Percentiles rank a stretch among this genome's conserved stretches.
Conservation (phyloP, 2,113 vertebrate species). For the Andinoacara biseriatus region DNA sequence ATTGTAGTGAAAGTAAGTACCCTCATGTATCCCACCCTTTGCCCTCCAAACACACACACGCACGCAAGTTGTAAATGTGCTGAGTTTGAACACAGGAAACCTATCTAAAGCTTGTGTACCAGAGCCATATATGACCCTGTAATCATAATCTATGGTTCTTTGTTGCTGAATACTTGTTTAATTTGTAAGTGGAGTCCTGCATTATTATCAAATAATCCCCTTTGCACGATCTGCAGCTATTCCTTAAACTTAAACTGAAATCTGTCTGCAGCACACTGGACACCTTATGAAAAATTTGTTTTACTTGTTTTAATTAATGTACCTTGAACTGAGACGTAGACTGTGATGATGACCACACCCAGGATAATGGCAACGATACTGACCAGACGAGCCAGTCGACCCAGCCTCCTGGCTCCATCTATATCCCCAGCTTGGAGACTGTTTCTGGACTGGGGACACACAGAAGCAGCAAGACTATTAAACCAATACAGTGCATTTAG, state of each 20-base stretch:
- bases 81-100: conserved; percentile 42
- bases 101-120: conserved; percentile 27
- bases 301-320: not conserved
- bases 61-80: conserved; percentile 38
- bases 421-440: conserved; percentile 73
- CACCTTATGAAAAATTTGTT: not conserved
- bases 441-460: conserved; percentile 74
- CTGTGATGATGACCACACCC: conserved; percentile 63
- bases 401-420: conserved; percentile 72
- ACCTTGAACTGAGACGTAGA: conserved; percentile 65
- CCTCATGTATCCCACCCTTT: conserved; percentile 22
- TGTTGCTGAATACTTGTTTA: not conserved
- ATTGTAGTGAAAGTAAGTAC: not conserved
- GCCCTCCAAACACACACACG: conserved; percentile 29
- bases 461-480: not conserved
- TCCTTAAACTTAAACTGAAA: not conserved
- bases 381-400: conserved; percentile 72
- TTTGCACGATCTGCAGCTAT: not conserved
- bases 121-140: conserved; percentile 59
- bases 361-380: conserved; percentile 68
- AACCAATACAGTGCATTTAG: not conserved
- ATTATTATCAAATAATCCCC: not conserved
- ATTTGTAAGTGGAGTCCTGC: no score
- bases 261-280: not conserved
- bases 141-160: conserved; percentile 41